Conservation (phyloP, 2,888 invertebrate species). For the Xylophagus ater region DNA sequence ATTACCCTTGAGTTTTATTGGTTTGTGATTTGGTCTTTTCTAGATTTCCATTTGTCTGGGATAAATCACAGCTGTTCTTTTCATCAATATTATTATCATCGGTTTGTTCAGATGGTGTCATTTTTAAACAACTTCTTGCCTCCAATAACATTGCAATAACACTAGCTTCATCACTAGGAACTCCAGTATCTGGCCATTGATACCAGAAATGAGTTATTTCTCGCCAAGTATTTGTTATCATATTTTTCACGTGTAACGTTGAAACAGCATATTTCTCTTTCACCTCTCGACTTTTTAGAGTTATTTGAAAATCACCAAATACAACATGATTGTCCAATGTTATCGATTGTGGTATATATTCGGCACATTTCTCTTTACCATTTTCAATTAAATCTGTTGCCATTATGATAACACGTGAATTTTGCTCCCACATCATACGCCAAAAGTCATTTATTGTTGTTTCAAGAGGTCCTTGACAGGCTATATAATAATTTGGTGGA, state of each 20-base stretch:
- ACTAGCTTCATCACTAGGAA: slow-evolving; percentile 71
- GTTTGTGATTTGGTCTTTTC: slow-evolving; percentile 16
- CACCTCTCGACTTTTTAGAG: slow-evolving; percentile 78
- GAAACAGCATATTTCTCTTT: slow-evolving; percentile 86
- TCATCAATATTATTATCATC: slow-evolving; percentile 25
- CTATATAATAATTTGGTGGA: slow-evolving; percentile 75
- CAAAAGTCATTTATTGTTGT: slow-evolving; percentile 83
- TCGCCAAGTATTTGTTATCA: slow-evolving; percentile 69
- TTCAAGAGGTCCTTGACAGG: slow-evolving; percentile 80
- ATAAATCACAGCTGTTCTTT: neutral
- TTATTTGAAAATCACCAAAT: slow-evolving; percentile 80
- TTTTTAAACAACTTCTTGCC: slow-evolving; percentile 48
- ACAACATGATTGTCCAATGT: slow-evolving; percentile 78
- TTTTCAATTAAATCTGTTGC: slow-evolving; percentile 82
- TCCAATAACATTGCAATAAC: slow-evolving; percentile 80
- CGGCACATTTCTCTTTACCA: slow-evolving; percentile 79
- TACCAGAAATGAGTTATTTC: slow-evolving; percentile 91
- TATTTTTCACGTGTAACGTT: slow-evolving; percentile 69
- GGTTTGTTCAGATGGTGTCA: slow-evolving; percentile 31
- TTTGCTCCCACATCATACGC: slow-evolving; percentile 95
- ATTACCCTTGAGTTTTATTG: slow-evolving; percentile 36
- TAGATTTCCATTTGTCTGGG: slow-evolving; percentile 10
- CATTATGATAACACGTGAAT: slow-evolving; percentile 79
- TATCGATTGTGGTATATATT: slow-evolving; percentile 85
- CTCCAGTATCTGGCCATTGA: slow-evolving; percentile 78